Evolutionary conservation across 2,797 vertebrate species (phyloP).

Genomic region (Xiphorhynchus erythropygius): DNA sequence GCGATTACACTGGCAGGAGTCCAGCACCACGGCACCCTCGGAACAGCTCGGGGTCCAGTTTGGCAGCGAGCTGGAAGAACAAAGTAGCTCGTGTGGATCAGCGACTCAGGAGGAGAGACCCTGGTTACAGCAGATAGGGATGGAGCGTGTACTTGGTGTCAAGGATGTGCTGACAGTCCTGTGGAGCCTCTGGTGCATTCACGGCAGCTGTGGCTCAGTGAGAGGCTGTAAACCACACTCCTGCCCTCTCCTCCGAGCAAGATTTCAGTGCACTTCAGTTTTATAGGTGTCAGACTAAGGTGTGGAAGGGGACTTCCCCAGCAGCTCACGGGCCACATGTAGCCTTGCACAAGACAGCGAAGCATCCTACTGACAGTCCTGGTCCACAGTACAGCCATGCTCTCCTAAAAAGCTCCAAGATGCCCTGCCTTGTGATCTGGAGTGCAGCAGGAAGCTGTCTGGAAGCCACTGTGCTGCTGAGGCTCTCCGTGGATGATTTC

Average conservation of each 20-base stretch:
- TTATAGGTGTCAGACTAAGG: neutral
- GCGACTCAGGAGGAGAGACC: neutral
- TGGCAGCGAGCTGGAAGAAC: neutral
- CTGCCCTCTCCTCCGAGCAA: neutral
- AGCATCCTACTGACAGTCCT: neutral
- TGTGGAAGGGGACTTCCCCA: neutral
- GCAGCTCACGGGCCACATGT: neutral
- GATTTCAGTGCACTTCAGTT: neutral
- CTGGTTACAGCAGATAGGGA: neutral
- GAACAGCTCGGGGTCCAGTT: neutral
- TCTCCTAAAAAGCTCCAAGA: neutral
- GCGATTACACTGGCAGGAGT: neutral
- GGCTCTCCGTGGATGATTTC: neutral
- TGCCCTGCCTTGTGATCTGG: neutral
- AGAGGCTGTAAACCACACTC: neutral
- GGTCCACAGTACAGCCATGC: neutral
- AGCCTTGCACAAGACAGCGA: neutral
- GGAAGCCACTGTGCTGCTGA: neutral
- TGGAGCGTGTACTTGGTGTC: neutral
- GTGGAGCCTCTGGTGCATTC: neutral
- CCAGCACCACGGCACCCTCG: neutral
- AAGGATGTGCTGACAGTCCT: slow-evolving; percentile 40
- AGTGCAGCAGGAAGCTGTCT: neutral
- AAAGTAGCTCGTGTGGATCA: neutral
- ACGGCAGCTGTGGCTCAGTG: neutral